These are phyloP conservation scores for Dermatophagoides farinae DNA, from an alignment of 1,140 invertebrate genomes.

Conservation along the genomic window DNA sequence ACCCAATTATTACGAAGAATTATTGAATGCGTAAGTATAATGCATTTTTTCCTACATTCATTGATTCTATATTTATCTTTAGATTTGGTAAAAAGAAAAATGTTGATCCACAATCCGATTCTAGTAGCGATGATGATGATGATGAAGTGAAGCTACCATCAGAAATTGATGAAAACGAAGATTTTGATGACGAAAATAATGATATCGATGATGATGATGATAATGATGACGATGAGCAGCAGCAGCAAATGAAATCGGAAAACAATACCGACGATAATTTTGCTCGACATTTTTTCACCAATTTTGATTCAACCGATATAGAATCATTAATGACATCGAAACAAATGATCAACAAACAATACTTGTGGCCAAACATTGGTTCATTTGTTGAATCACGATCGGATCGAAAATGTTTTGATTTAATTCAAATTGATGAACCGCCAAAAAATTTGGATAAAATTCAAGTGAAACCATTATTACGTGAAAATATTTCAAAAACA, in stretches of 20 bases:
- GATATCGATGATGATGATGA: background rate
- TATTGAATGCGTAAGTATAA: background rate
- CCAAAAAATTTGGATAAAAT: background rate
- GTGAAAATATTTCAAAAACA: slow-evolving; percentile 6
- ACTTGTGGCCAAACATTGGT: background rate
- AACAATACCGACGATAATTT: background rate
- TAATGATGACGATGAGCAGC: background rate
- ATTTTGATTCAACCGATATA: background rate
- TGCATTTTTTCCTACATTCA: background rate
- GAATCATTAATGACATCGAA: background rate
- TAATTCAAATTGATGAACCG: background rate
- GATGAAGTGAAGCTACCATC: background rate
- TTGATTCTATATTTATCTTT: background rate
- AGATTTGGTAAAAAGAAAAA: background rate
- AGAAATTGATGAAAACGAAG: background rate
- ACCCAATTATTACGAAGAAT: background rate
- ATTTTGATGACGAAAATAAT: background rate
- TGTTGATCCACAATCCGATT: background rate
- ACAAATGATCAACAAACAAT: background rate
- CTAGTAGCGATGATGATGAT: background rate
- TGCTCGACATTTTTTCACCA: background rate
- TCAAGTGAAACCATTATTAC: background rate
- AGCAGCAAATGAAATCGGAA: too few species aligned
- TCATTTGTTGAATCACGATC: background rate
- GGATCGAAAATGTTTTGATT: background rate